Base-by-base conservation (phyloP, 2,888 invertebrate species). In the Hypselothyrea guttata region DNA sequence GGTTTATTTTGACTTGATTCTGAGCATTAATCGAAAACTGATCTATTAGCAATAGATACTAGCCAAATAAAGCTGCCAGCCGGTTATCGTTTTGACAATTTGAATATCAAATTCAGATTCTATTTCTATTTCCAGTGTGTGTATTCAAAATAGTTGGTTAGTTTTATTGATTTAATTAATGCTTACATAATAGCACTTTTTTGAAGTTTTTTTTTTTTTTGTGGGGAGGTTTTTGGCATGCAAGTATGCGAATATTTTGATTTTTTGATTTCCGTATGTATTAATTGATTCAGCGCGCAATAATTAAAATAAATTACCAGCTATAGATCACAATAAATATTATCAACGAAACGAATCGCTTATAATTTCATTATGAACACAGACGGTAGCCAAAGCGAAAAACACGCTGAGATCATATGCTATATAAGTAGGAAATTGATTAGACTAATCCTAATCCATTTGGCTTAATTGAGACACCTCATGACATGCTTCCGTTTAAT, bases 121-220 rank as follows among this genome's bases (percentile, higher is more conserved):
- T 22, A 22, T 5, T 30, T 3, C 9, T 30, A 8, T 30, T 3
- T 22, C n/a, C n/a, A n/a, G 22, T 28, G 27, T 51, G 34, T 57
- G 53, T 48, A 41, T 63, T 34, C 71, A 62, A 65, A 54, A 73
- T 53, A 56, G 49, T 55, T 64, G 40, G 44, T 55, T 62, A 45
- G 59, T 65, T 69, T 64, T 77, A 63, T 78, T 71, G 84, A 79
- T 84, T 82, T 65, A 75, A 84, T 75, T 75, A 84, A 78, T 82
- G 68, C 71, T 75, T 62, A 76, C 63, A 71, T 68, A 76, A 68
- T 73, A 55, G 41, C 42, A 57, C 44, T 52, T n/a, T 40, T 53
- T 51, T 49, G 31, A 22, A 5, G 5, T 22, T 22, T 5, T 22
- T 4, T 42, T 35, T 35, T 18, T 12, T 13, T 37, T 7, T 28